Evolutionary conservation across 2,113 vertebrate genomes (phyloP).

Genomic region (Zapus hudsonius): DNA sequence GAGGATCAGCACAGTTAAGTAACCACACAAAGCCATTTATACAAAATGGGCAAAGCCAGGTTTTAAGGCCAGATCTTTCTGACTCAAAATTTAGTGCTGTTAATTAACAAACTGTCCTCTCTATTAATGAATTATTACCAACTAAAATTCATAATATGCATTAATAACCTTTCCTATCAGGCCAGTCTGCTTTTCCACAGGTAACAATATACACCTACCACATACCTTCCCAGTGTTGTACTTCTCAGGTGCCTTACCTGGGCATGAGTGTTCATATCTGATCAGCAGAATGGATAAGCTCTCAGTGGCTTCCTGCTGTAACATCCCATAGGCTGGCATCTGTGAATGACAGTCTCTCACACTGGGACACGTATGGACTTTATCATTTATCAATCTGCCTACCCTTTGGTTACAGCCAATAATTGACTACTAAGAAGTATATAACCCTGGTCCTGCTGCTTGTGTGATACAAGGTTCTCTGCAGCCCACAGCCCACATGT

Average conservation of each 20-base stretch:
- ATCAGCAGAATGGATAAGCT: not conserved
- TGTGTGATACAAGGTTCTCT: not conserved
- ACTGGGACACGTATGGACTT: not conserved
- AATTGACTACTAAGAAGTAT: not conserved
- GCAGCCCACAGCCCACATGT: not conserved
- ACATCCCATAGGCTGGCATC: not conserved
- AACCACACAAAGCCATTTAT: not conserved
- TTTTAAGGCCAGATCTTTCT: not conserved
- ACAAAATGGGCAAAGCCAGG: not conserved
- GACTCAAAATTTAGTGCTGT: not conserved
- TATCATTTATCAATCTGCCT: not conserved
- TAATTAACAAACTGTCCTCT: not conserved
- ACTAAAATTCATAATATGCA: not conserved
- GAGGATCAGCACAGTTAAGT: not conserved
- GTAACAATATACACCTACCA: not conserved
- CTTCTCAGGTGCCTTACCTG: not conserved
- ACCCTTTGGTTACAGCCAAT: not conserved
- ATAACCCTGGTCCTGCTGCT: not conserved
- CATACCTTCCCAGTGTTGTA: not conserved
- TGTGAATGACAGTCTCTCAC: not conserved
- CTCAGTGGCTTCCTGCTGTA: accelerated
- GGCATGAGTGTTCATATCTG: not conserved
- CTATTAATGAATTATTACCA: not conserved
- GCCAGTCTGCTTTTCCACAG: not conserved
- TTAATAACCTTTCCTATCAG: not conserved